phyloP scores from a whole-genome alignment of 2,888 invertebrate species.

The Diaperis boleti region DNA sequence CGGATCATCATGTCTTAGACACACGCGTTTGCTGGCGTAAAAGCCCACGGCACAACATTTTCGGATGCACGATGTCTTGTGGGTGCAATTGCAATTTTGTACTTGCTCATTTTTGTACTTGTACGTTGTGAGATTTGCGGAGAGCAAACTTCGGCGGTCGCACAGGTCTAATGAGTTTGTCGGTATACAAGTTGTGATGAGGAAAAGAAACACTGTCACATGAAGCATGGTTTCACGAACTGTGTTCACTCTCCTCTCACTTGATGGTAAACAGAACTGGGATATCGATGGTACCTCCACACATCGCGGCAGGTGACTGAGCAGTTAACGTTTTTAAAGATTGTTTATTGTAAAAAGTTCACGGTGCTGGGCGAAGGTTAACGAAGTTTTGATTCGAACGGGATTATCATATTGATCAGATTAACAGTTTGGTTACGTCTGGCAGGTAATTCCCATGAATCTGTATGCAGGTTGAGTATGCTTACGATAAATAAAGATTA shows the following conservation, averaged over 20 bases:
- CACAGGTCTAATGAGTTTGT: conserved; percentile 23
- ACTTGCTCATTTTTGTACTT: conserved; percentile 18
- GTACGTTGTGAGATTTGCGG: conserved; percentile 24
- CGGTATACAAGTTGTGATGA: too few relatives aligned
- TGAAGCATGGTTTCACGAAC: conserved; percentile 23
- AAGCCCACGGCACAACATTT: conserved; percentile 38
- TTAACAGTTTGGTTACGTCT: too few relatives aligned
- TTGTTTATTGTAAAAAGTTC: conserved; percentile 4
- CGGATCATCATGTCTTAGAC: conserved; percentile 22
- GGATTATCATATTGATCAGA: not conserved
- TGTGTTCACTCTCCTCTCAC: conserved; percentile 18
- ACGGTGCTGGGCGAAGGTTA: conserved; percentile 11
- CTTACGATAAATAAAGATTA: too few relatives aligned
- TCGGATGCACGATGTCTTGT: conserved; percentile 17
- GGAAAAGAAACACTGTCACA: not conserved
- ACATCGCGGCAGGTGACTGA: conserved; percentile 35
- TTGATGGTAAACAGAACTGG: conserved; percentile 20
- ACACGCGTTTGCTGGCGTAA: conserved; percentile 25
- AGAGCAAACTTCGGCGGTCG: conserved; percentile 9
- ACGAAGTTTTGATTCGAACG: conserved; percentile 11
- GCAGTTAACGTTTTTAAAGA: conserved; percentile 19
- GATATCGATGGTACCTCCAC: conserved; percentile 3
- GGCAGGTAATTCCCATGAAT: too few relatives aligned
- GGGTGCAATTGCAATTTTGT: conserved; percentile 15
- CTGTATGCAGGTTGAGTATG: too few relatives aligned